A percentile compares a stretch with the other conserved stretches of the same genome.
Conservation (phyloP, 1,140 invertebrate genomes). For the Ooceraea biroi region DNA sequence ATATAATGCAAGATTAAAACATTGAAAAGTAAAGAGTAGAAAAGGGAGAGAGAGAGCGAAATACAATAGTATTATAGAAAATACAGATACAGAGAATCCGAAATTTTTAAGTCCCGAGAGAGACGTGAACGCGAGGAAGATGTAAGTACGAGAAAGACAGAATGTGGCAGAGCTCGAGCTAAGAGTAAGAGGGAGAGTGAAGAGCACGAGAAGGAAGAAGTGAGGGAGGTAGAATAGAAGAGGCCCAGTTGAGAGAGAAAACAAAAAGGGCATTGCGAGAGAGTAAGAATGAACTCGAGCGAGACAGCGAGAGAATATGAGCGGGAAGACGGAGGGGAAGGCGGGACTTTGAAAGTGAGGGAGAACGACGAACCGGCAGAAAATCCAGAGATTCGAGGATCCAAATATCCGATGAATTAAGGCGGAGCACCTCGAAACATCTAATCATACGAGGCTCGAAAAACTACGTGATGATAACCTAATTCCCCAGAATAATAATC, state of each 20-base stretch:
- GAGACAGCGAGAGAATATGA: constrained; percentile 1
- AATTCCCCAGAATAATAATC: too few species aligned
- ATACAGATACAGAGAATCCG: too few species aligned
- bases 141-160: neutral
- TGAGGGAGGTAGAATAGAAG: neutral
- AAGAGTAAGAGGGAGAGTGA: too few species aligned
- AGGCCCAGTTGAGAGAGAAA: neutral
- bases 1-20: too few species aligned
- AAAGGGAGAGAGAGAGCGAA: neutral
- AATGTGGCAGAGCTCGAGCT: neutral
- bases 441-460: neutral
- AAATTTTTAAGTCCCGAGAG: too few species aligned
- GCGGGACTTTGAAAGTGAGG: neutral
- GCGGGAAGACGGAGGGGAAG: neutral
- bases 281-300: neutral
- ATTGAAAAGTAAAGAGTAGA: neutral
- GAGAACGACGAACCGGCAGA: constrained; percentile 3
- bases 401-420: neutral
- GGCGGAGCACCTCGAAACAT: neutral
- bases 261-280: neutral
- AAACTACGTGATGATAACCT: too few species aligned
- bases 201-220: neutral
- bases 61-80: neutral
- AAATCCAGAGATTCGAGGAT: constrained; percentile 3
- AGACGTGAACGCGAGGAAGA: neutral